phyloP scores from a whole-genome alignment of 2,888 invertebrate genomes.

The Hypena proboscidalis region DNA sequence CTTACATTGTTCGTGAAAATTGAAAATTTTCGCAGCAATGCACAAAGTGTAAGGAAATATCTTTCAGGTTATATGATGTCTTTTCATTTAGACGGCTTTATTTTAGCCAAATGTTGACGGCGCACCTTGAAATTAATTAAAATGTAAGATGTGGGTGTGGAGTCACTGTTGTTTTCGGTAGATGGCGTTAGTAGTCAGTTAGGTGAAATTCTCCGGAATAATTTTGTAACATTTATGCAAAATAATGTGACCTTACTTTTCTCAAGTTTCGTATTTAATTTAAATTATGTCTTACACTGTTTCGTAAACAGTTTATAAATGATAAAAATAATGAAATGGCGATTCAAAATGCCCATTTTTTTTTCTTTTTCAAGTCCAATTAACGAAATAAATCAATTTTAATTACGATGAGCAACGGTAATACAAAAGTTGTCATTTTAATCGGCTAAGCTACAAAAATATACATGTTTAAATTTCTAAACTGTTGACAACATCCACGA shows the following conservation, averaged over 20 bases:
- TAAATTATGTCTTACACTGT: too few species aligned
- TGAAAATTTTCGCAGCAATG: constrained; percentile 55
- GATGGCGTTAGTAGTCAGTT: constrained; percentile 25
- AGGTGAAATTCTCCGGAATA: neutral
- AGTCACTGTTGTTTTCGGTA: constrained; percentile 11
- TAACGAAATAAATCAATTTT: too few species aligned
- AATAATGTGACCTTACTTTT: too few species aligned
- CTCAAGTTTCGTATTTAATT: too few species aligned
- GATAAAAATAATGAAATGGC: too few species aligned
- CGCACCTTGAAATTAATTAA: constrained; percentile 31
- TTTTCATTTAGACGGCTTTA: constrained; percentile 42
- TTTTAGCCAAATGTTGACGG: constrained; percentile 34
- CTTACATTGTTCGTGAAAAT: constrained; percentile 56
- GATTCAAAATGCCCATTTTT: too few species aligned
- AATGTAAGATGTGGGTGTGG: constrained; percentile 16
- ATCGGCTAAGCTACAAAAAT: too few species aligned
- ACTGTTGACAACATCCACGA: neutral
- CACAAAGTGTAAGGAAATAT: constrained; percentile 51
- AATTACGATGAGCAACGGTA: too few species aligned
- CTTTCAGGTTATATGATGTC: constrained; percentile 47
- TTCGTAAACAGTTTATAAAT: too few species aligned
- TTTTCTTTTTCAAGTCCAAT: too few species aligned
- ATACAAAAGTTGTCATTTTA: too few species aligned
- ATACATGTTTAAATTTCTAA: too few species aligned
- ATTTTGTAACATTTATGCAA: neutral